These are phyloP conservation scores for Agonopterix alstromeriana DNA, from an alignment of 2,888 invertebrate genomes.

Conservation along the genomic window DNA sequence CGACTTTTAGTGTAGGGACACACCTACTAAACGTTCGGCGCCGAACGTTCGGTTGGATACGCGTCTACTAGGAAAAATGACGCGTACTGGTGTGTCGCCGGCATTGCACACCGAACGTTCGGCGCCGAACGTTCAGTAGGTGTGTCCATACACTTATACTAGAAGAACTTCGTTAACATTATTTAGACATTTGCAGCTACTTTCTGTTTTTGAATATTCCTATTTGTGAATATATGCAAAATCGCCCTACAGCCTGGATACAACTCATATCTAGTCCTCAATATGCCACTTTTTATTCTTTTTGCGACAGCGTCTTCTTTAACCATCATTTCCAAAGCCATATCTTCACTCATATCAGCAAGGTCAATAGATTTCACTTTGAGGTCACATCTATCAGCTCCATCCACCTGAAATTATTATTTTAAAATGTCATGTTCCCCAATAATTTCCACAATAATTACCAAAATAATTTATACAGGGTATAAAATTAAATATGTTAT, in stretches of 20 bases:
- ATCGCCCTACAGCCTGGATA: slow-evolving; percentile 64
- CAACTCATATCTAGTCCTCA: slow-evolving; percentile 48
- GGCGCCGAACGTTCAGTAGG: too few relatives aligned
- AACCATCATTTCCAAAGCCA: slow-evolving; percentile 52
- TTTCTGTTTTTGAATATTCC: slow-evolving; percentile 6
- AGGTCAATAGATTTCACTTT: slow-evolving; percentile 53
- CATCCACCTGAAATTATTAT: slow-evolving; percentile 52
- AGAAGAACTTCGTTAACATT: background rate
- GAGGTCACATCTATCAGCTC: slow-evolving; percentile 56
- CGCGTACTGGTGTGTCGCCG: too few relatives aligned
- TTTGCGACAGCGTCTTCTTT: slow-evolving; percentile 44
- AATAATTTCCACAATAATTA: background rate
- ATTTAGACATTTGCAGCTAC: background rate
- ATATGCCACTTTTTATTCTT: slow-evolving; percentile 41
- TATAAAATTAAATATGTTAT: too few relatives aligned
- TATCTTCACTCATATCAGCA: slow-evolving; percentile 36
- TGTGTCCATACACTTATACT: too few relatives aligned
- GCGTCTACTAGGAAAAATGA: too few relatives aligned
- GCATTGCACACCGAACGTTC: too few relatives aligned
- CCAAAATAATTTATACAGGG: too few relatives aligned
- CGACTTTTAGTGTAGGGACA: too few relatives aligned
- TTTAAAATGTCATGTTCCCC: background rate
- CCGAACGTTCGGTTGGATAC: too few relatives aligned
- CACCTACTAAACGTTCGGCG: too few relatives aligned
- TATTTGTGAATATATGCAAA: slow-evolving; percentile 53